phyloP scores from a whole-genome alignment of 2,888 invertebrate genomes.

The Lepidocyrtoides sp. region DNA sequence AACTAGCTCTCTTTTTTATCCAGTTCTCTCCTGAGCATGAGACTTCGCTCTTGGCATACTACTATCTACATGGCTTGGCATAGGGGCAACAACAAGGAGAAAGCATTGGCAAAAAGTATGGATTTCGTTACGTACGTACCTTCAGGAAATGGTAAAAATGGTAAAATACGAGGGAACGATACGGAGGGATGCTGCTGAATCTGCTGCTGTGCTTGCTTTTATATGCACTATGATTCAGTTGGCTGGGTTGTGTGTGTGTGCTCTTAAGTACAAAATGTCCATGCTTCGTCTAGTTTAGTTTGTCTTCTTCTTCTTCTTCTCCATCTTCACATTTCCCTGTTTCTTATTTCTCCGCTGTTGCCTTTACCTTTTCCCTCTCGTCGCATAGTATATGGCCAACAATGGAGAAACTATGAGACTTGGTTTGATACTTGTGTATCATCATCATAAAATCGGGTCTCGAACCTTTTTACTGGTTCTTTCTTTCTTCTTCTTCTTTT shows the following conservation, averaged over 20 bases:
- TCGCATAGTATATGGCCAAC: slow-evolving; percentile 45
- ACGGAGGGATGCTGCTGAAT: slow-evolving; percentile 53
- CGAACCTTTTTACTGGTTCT: slow-evolving; percentile 74
- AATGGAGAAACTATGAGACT: slow-evolving; percentile 70
- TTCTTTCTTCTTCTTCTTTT: too few species aligned
- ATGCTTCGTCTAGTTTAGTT: too few species aligned
- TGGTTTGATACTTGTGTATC: slow-evolving; percentile 76
- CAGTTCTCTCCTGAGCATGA: slow-evolving; percentile 27
- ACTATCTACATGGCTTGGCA: slow-evolving; percentile 32
- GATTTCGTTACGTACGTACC: slow-evolving; percentile 65
- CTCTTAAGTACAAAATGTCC: slow-evolving; percentile 14
- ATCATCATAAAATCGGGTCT: slow-evolving; percentile 76
- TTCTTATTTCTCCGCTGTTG: neutral
- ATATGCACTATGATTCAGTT: neutral
- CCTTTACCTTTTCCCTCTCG: slow-evolving; percentile 1
- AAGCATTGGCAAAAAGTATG: slow-evolving; percentile 53
- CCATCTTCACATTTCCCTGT: neutral
- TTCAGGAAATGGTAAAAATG: slow-evolving; percentile 73
- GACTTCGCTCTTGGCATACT: slow-evolving; percentile 68
- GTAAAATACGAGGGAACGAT: slow-evolving; percentile 59
- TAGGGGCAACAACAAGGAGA: neutral
- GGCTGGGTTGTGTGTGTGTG: slow-evolving; percentile 14
- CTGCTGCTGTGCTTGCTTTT: neutral
- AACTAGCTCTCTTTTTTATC: neutral
- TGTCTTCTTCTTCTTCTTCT: too few species aligned